Base-by-base conservation (phyloP, 1,140 invertebrate species). In the Drosophila malerkotliana region DNA sequence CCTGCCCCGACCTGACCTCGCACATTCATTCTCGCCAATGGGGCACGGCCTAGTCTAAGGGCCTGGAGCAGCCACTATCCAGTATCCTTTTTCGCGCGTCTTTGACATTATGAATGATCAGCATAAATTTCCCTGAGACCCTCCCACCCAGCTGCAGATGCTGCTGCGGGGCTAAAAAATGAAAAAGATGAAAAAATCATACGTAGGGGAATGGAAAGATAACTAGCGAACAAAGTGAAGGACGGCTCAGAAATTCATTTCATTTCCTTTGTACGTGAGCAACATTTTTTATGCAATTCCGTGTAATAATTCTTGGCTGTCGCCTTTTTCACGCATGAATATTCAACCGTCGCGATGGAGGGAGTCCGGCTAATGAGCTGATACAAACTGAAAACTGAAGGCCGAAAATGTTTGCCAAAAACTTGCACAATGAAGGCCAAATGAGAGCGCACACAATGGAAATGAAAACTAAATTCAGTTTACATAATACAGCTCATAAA, bases 21-120 rank as follows among this genome's bases (percentile, higher is more conserved):
- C 75, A 66, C 82, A 87, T 85, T 88, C 71, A 88, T 88, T 85
- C 64, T 87, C 69, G 57, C 51, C 41, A 64, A 47, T 47, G 63
- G 67, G 32, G 64, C 51, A 37, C 34, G 55, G 67, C 67, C 67
- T 69, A 69, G 67, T 69, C 63, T 41, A 39, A 68, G 39, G 66
- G 56, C 51, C 48, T 66, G 48, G n/a, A 26, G 24, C 64, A 30
- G 57, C 56, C 39, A 47, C 2, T 2, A 39, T 15, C 15, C 63
- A 48, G 41, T 28, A 55, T 54, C 52, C 45, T 47, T 72, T 53
- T 72, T 63, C 49, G 71, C 73, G 77, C 78, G 78, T 77, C 64
- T 82, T 81, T 87, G 83, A 83, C 83, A 88, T 87, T 87, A 87
- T 87, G 83, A 87, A 87, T 88, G 83, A 87, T 87, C 83, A 88